Base-by-base conservation (phyloP, 23 tunicate genomes). In the Diplosoma virens region DNA sequence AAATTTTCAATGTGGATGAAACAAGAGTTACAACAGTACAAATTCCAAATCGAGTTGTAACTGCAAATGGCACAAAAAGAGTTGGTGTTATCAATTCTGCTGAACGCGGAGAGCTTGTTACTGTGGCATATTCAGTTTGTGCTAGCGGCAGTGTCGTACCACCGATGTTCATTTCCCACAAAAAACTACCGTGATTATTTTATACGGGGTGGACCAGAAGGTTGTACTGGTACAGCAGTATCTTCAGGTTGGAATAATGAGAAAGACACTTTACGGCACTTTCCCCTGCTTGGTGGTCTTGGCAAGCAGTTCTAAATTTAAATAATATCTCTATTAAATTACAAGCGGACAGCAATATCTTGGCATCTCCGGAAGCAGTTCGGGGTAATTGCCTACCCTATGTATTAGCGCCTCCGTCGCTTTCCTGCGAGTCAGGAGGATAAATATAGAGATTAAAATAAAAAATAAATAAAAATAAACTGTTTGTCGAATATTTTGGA, bases 1-100 rank as follows among this genome's bases (percentile, higher is more conserved):
- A 63, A 63, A 67, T 67, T 18, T 67, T 7, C 25, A 67, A 67
- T 52, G 25, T 67, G 20, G 74, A 67, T 36, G 74, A 67, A 35
- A 67, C 74, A 34, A 52, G 74, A 2, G 24, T 34, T 3, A 67
- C 74, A 25, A 34, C 74, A 18, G 74, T 67, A 3, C 52, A 67
- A 35, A 67, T 34, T 34, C 52, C 52, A 17, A 4, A 37, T 16
- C 5, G 21, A 27, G n/a, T 67, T 35, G 52, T 67, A 6, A 35
- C 74, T 2, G 50, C 52, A 67, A 67, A 17, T 7, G 74, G 74
- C 7, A 27, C 74, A 7, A 67, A 29, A 67, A 34, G 24, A 2
- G 74, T 67, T 67, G 74, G 74, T 34, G 17, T 52, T 7, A 25
- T 67, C 52, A 35, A 23, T 35, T 67, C 74, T 18, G 52, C 48